phyloP scores from a whole-genome alignment of 2,113 vertebrate species.

The Gopherus flavomarginatus region DNA sequence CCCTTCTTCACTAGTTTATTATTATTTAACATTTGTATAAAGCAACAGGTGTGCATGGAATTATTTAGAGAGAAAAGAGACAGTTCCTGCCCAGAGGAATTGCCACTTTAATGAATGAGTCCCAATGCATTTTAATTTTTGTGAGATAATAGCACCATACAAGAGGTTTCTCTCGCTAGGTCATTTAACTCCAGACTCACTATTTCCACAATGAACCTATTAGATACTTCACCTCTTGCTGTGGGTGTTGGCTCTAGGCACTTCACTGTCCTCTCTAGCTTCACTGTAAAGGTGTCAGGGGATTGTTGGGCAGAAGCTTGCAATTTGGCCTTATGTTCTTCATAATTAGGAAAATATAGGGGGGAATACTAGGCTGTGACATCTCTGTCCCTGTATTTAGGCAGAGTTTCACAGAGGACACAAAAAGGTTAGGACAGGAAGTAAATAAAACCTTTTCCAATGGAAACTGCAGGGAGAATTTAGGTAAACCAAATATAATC shows the following conservation, averaged over 20 bases:
- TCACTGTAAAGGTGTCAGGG: accelerated
- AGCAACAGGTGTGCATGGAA: neutral
- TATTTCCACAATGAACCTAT: neutral
- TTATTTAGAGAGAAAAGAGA: neutral
- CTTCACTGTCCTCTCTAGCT: neutral
- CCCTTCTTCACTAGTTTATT: neutral
- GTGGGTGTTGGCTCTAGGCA: neutral
- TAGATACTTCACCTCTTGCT: neutral
- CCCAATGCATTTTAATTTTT: neutral
- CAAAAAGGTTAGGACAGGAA: neutral
- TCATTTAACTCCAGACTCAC: neutral
- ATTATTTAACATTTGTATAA: neutral
- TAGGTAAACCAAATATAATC: neutral
- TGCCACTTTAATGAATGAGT: neutral
- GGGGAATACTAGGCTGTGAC: neutral
- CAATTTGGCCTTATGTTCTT: accelerated
- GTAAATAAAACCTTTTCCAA: neutral
- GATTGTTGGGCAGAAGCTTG: neutral
- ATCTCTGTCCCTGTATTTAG: neutral
- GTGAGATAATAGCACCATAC: neutral
- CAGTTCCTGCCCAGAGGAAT: neutral
- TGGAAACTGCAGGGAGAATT: neutral
- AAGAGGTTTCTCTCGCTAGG: neutral
- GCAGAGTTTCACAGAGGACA: accelerated
- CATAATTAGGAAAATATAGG: neutral